Conservation (phyloP, 2,888 invertebrate species). For the Philonicus albiceps region DNA sequence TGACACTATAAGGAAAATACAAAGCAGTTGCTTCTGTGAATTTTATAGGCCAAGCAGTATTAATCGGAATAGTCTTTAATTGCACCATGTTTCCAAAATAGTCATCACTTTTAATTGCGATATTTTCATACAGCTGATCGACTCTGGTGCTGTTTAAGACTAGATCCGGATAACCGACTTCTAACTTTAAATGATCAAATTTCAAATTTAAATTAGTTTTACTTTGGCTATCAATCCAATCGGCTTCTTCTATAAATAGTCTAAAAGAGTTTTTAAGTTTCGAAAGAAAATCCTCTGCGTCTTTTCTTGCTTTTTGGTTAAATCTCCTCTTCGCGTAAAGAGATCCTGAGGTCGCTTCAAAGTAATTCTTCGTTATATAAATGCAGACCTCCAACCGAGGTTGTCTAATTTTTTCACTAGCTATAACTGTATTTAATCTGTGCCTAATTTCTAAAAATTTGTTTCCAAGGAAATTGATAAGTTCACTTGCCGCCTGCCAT, state of each 20-base stretch:
- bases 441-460: background rate
- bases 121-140: background rate
- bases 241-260: background rate
- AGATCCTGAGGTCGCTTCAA: background rate
- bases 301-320: background rate
- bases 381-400: background rate
- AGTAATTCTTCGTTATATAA: background rate
- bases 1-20: background rate
- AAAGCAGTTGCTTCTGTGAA: background rate
- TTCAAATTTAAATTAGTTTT: background rate
- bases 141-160: background rate
- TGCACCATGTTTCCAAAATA: background rate
- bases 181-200: background rate
- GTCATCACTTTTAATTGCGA: background rate
- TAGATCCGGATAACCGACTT: background rate
- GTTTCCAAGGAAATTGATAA: background rate
- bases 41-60: background rate
- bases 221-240: background rate
- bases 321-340: background rate
- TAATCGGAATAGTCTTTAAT: background rate
- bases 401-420: background rate
- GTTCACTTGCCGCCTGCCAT: background rate
- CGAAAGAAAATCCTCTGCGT: background rate
- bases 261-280: background rate
- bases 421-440: background rate